Conservation (phyloP, 2,888 invertebrate genomes). For the Melieria crassipennis region DNA sequence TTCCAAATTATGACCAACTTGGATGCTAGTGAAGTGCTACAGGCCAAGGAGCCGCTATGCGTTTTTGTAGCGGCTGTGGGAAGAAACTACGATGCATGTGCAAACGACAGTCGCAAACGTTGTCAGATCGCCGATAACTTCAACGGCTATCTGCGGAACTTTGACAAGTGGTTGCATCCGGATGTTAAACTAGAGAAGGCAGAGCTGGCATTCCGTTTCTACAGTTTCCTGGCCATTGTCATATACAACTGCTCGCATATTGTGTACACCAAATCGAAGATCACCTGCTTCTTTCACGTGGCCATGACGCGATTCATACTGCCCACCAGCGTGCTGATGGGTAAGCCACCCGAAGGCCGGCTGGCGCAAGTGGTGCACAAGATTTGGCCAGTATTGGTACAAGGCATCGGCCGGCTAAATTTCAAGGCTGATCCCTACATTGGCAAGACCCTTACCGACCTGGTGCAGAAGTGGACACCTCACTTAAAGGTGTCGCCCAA, state of each 20-base stretch:
- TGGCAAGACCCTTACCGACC: constrained; percentile 66
- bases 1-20: constrained; percentile 52
- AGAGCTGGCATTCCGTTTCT: constrained; percentile 59
- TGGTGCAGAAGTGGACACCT: constrained; percentile 66
- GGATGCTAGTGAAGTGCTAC: constrained; percentile 46
- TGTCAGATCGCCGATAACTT: constrained; percentile 57
- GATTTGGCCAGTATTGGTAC: constrained; percentile 68
- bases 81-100: constrained; percentile 41
- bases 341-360: constrained; percentile 64
- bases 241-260: constrained; percentile 63
- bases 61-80: constrained; percentile 62
- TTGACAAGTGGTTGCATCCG: constrained; percentile 60
- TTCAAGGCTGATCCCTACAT: constrained; percentile 67
- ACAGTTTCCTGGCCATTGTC: constrained; percentile 63
- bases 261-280: constrained; percentile 59
- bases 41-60: constrained; percentile 61
- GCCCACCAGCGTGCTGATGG: constrained; percentile 67
- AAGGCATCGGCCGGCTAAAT: constrained; percentile 68
- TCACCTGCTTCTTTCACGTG: constrained; percentile 67
- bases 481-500: constrained; percentile 58
- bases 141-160: constrained; percentile 57
- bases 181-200: constrained; percentile 53
- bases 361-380: constrained; percentile 67
- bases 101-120: constrained; percentile 47
- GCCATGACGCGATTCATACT: constrained; percentile 68